A percentile compares a stretch with the other conserved stretches of the same genome.
Evolutionary conservation across 2,797 vertebrate genomes (phyloP).

Genomic region (Pelobates cultripes): DNA sequence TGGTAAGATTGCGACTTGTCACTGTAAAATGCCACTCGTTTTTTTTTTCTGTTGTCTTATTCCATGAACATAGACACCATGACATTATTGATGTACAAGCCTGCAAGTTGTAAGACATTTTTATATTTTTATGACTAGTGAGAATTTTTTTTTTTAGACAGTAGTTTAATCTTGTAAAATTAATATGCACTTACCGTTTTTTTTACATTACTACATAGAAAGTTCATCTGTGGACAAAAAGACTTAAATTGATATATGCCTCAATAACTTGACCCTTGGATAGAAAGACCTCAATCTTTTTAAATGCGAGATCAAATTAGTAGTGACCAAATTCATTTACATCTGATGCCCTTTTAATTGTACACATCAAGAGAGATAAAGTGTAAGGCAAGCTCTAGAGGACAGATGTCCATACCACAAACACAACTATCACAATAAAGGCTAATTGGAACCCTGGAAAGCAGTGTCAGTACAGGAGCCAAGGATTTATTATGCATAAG

Average conservation of each 20-base stretch:
- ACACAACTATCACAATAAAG: constrained; percentile 64
- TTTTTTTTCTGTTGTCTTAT: too few species aligned
- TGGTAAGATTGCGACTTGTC: too few species aligned
- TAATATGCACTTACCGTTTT: too few species aligned
- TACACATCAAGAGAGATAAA: constrained; percentile 25
- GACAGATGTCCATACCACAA: constrained; percentile 71
- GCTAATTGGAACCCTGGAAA: constrained; percentile 62
- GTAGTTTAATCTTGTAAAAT: too few species aligned
- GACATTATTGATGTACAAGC: too few species aligned
- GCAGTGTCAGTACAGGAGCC: constrained; percentile 52
- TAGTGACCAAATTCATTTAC: constrained; percentile 41
- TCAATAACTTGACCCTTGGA: constrained; percentile 4
- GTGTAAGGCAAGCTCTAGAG: constrained; percentile 28
- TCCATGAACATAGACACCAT: too few species aligned
- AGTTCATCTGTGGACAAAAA: background rate
- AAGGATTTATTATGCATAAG: constrained; percentile 55
- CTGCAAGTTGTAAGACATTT: too few species aligned
- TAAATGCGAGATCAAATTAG: constrained; percentile 19
- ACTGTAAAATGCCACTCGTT: too few species aligned
- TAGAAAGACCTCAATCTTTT: background rate
- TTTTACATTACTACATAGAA: too few species aligned
- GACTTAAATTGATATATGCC: background rate
- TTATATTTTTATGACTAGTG: too few species aligned
- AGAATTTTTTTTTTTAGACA: too few species aligned
- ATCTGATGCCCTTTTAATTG: constrained; percentile 52